Conservation (phyloP, 2,797 vertebrate species). For the Mormyrops attenuatus region DNA sequence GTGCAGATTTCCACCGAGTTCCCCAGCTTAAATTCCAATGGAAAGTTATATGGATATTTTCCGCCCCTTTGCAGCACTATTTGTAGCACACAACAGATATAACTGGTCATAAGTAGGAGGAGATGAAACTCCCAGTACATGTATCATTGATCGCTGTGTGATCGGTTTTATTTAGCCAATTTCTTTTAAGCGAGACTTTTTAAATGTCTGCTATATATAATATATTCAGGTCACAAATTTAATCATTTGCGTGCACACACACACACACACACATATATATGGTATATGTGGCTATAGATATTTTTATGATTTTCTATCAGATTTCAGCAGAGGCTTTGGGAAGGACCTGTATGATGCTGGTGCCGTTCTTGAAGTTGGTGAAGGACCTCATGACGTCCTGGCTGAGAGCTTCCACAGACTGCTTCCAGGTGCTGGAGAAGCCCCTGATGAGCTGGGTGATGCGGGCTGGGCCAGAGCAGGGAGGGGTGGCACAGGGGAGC, state of each 20-base stretch:
- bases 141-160: background rate
- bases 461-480: conserved; percentile 52
- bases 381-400: conserved; percentile 91
- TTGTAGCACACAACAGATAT: background rate
- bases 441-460: conserved; percentile 80
- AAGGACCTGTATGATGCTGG: conserved; percentile 83
- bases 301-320: background rate
- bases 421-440: conserved; percentile 80
- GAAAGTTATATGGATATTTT: background rate
- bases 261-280: too few relatives aligned
- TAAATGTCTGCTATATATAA: background rate
- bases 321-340: background rate
- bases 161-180: background rate
- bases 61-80: background rate
- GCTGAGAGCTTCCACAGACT: conserved; percentile 80
- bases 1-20: background rate
- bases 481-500: background rate
- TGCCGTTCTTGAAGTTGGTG: conserved; percentile 91
- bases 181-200: background rate
- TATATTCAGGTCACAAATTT: background rate
- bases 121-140: background rate
- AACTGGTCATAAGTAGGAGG: background rate
- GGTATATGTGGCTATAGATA: background rate
- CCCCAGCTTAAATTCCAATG: background rate
- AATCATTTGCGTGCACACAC: background rate